A percentile compares a stretch with the other conserved stretches of the same genome.
Evolutionary conservation across 2,888 invertebrate species (phyloP).

Genomic region (Biston stratarius): DNA sequence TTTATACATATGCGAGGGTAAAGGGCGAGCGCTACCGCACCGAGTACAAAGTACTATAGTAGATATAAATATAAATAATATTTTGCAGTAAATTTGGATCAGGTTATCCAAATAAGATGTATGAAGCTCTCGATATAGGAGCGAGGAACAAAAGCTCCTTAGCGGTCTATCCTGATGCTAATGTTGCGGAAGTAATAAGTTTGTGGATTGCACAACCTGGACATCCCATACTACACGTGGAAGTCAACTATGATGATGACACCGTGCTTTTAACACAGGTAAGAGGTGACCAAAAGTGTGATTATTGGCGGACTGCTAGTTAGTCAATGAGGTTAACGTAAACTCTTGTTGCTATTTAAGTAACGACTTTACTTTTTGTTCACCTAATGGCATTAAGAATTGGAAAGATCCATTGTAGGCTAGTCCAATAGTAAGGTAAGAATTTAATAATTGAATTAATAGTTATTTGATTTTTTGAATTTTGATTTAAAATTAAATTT

Average conservation of each 20-base stretch:
- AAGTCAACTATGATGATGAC: constrained; percentile 66
- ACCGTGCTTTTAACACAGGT: constrained; percentile 71
- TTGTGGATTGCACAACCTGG: constrained; percentile 77
- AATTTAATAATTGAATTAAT: no score
- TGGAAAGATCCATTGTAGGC: no score
- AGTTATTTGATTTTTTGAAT: no score
- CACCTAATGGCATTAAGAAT: no score
- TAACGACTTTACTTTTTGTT: no score
- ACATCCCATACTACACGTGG: constrained; percentile 70
- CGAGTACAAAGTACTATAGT: no score
- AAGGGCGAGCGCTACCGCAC: no score
- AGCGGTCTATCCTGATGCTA: constrained; percentile 58
- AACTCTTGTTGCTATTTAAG: no score
- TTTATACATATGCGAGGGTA: no score
- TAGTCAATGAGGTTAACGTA: no score
- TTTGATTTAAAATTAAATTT: no score
- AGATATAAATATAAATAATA: background rate
- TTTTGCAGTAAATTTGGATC: constrained; percentile 68
- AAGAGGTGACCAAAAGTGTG: constrained; percentile 1
- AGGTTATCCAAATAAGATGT: constrained; percentile 81
- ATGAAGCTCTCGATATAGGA: constrained; percentile 72
- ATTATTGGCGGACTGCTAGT: background rate
- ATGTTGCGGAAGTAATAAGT: constrained; percentile 66
- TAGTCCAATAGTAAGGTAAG: no score
- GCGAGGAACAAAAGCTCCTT: constrained; percentile 60